phyloP scores from a whole-genome alignment of 2,797 vertebrate genomes.

The Sebastes iracundus region DNA sequence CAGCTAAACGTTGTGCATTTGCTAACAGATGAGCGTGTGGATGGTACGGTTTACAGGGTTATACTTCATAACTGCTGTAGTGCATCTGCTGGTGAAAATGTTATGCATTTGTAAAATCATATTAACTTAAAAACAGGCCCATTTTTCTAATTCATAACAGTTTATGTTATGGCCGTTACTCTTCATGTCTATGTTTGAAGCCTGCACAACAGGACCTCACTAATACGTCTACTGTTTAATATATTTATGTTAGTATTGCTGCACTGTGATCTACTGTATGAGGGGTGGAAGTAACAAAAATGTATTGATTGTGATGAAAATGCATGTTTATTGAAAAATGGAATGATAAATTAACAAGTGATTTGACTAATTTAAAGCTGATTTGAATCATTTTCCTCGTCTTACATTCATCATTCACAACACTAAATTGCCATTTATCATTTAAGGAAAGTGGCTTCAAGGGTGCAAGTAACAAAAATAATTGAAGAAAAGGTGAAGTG shows the following conservation, averaged over 20 bases:
- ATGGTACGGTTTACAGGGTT: constrained; percentile 46
- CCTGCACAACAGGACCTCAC: constrained; percentile 27
- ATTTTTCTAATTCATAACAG: constrained; percentile 9
- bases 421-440: too few relatives aligned
- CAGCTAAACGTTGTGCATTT: constrained; percentile 51
- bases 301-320: too few relatives aligned
- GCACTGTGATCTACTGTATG: constrained; percentile 24
- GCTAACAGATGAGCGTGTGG: constrained; percentile 42
- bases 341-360: too few relatives aligned
- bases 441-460: too few relatives aligned
- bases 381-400: too few relatives aligned
- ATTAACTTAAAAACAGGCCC: constrained; percentile 17
- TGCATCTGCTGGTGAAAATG: constrained; percentile 80
- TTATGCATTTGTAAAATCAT: constrained; percentile 23
- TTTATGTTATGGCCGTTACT: not conserved
- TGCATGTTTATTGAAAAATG: too few relatives aligned
- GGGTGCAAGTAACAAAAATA: too few relatives aligned
- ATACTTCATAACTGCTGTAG: constrained; percentile 37
- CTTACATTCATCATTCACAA: too few relatives aligned
- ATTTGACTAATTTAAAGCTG: too few relatives aligned
- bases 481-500: too few relatives aligned
- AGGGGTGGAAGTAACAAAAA: too few relatives aligned
- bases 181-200: constrained; percentile 16
- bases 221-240: constrained; percentile 12
- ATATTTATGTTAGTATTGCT: constrained; percentile 61